A percentile compares a stretch with the other conserved stretches of the same genome.
Evolutionary conservation across 2,113 vertebrate species (phyloP).

Genomic region (Elephas maximus): DNA sequence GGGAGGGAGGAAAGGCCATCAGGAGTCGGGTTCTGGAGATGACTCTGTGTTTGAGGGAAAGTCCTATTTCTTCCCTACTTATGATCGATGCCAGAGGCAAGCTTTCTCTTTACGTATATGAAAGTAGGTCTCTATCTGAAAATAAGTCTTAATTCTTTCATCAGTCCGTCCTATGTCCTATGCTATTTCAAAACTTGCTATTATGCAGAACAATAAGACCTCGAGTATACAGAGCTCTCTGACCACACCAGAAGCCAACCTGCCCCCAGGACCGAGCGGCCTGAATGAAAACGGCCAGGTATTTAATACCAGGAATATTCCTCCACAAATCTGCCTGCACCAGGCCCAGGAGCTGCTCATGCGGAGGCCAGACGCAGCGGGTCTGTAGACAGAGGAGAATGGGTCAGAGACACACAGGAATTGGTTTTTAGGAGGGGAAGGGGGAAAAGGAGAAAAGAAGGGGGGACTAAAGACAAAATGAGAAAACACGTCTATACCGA

Average conservation of each 20-base stretch:
- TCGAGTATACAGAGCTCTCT: background rate
- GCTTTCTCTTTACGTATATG: background rate
- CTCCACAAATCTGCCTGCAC: accelerated
- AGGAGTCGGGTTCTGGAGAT: background rate
- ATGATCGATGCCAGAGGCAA: background rate
- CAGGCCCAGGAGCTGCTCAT: accelerated
- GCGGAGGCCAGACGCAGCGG: accelerated
- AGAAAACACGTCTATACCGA: background rate
- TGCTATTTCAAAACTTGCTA: background rate
- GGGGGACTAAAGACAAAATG: background rate
- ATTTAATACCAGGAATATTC: background rate
- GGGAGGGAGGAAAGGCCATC: background rate
- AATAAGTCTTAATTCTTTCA: background rate
- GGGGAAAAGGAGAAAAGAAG: background rate
- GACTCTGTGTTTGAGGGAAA: background rate
- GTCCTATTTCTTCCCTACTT: background rate
- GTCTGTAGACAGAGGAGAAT: background rate
- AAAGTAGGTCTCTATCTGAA: background rate
- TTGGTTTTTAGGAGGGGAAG: accelerated
- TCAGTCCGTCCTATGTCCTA: too few relatives aligned
- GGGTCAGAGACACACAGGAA: background rate
- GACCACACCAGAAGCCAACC: background rate
- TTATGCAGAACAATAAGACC: too few relatives aligned
- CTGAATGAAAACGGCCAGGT: too few relatives aligned
- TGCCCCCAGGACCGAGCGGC: background rate